Percentiles rank a stretch among this genome's conserved stretches.
Evolutionary conservation across 2,797 vertebrate species (phyloP).

Genomic region (Trachops cirrhosus): DNA sequence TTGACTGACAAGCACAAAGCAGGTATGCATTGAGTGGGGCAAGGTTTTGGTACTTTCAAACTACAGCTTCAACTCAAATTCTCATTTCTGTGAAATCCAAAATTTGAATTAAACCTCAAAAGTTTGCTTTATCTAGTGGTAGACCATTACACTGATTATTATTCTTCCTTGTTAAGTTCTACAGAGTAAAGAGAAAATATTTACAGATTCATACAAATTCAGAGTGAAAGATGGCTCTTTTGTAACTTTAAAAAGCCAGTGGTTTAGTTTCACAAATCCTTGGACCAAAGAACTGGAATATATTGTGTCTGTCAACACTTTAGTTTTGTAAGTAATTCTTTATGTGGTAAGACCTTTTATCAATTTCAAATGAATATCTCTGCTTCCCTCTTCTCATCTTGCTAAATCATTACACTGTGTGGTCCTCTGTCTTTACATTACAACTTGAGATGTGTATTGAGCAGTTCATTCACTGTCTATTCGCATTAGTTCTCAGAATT

Average conservation of each 20-base stretch:
- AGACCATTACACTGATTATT: not conserved
- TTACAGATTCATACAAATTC: constrained; percentile 95
- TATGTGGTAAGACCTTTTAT: not conserved
- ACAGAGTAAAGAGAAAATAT: constrained; percentile 95
- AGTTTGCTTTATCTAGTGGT: not conserved
- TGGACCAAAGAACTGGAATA: constrained; percentile 99
- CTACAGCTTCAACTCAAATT: not conserved
- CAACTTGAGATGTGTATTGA: not conserved
- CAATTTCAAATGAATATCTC: not conserved
- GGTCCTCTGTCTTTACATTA: not conserved
- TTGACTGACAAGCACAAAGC: constrained; percentile 94
- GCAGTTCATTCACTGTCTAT: not conserved
- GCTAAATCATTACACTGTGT: not conserved
- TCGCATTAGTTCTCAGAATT: not conserved
- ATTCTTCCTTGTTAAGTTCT: constrained; percentile 86
- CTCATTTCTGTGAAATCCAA: not conserved
- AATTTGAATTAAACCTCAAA: not conserved
- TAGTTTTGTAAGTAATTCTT: constrained; percentile 92
- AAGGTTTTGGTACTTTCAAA: not conserved
- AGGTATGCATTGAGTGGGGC: constrained; percentile 80
- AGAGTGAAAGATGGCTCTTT: constrained; percentile 95
- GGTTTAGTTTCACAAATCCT: constrained; percentile 98
- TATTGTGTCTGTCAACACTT: constrained; percentile 96
- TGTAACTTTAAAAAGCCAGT: constrained; percentile 94
- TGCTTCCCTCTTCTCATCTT: not conserved